These are phyloP conservation scores for Drosophila seclusa DNA, from an alignment of 2,888 invertebrate genomes.

Conservation along the genomic window DNA sequence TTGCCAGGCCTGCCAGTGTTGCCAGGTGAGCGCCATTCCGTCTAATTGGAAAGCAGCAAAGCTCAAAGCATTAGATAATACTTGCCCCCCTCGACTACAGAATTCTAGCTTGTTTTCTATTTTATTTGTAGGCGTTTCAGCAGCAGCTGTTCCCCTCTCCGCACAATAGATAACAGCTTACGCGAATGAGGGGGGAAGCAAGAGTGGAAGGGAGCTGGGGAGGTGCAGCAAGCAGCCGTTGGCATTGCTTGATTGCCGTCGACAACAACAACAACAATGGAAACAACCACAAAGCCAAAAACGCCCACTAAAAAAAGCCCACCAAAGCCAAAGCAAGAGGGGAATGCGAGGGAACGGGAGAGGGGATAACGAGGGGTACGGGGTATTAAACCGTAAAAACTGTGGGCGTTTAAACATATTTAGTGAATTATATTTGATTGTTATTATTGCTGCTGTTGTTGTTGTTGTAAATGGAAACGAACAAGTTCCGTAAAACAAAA, in stretches of 20 bases:
- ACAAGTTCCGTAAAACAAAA: constrained; percentile 28
- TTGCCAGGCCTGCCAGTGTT: constrained; percentile 47
- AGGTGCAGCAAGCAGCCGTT: constrained; percentile 19
- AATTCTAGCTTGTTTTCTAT: constrained; percentile 17
- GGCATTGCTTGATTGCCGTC: constrained; percentile 39
- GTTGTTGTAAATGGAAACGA: constrained; percentile 17
- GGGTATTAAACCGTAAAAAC: constrained; percentile 25
- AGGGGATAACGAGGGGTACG: not conserved
- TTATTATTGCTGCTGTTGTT: constrained; percentile 35
- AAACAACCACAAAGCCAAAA: constrained; percentile 34
- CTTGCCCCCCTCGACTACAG: constrained; percentile 1
- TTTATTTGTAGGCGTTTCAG: constrained; percentile 42
- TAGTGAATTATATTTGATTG: constrained; percentile 76
- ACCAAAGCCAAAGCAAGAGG: constrained; percentile 27
- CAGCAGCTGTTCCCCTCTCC: constrained; percentile 12
- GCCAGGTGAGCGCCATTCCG: constrained; percentile 49
- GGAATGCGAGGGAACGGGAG: not conserved
- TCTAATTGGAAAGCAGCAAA: constrained; percentile 48
- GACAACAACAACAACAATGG: constrained; percentile 20
- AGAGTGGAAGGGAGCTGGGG: not conserved
- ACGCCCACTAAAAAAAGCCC: constrained; percentile 62
- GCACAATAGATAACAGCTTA: not conserved
- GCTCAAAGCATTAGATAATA: constrained; percentile 27
- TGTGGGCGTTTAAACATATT: constrained; percentile 77
- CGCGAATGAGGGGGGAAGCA: not conserved